Evolutionary conservation across 23 tunicate genomes (phyloP).

Genomic region (Oikopleura dioica): DNA sequence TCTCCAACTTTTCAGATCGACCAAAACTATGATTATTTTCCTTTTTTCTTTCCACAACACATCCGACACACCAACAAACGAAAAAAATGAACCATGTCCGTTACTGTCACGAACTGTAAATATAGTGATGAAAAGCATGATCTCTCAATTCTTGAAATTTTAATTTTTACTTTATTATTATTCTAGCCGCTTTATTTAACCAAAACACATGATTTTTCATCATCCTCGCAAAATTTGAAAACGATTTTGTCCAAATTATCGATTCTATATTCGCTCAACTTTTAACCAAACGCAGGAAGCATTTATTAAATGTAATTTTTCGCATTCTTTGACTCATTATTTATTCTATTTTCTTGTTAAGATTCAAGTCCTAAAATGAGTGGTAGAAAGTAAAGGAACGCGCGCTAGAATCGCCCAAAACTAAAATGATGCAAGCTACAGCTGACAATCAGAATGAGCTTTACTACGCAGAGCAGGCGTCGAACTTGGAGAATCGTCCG

Average conservation of each 20-base stretch:
- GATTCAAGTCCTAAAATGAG: too few relatives aligned
- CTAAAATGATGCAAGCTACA: background rate
- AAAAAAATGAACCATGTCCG: background rate
- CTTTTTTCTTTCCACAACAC: background rate
- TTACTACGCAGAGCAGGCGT: background rate
- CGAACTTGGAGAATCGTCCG: background rate
- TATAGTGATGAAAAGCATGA: background rate
- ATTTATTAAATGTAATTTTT: too few relatives aligned
- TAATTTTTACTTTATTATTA: background rate
- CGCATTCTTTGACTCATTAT: too few relatives aligned
- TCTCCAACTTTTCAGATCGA: too few relatives aligned
- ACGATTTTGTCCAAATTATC: too few relatives aligned
- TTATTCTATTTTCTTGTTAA: too few relatives aligned
- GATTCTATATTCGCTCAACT: too few relatives aligned
- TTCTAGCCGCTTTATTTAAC: background rate
- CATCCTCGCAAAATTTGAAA: too few relatives aligned
- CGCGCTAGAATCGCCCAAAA: background rate
- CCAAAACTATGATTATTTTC: background rate
- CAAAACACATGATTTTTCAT: background rate
- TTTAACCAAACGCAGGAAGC: too few relatives aligned
- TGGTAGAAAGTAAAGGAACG: too few relatives aligned
- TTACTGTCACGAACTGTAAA: too few relatives aligned
- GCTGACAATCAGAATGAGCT: background rate
- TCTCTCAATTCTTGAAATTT: background rate
- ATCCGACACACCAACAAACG: background rate